These are phyloP conservation scores for Cercocebus atys DNA, from an alignment of 2,113 vertebrate genomes.

Conservation along the genomic window DNA sequence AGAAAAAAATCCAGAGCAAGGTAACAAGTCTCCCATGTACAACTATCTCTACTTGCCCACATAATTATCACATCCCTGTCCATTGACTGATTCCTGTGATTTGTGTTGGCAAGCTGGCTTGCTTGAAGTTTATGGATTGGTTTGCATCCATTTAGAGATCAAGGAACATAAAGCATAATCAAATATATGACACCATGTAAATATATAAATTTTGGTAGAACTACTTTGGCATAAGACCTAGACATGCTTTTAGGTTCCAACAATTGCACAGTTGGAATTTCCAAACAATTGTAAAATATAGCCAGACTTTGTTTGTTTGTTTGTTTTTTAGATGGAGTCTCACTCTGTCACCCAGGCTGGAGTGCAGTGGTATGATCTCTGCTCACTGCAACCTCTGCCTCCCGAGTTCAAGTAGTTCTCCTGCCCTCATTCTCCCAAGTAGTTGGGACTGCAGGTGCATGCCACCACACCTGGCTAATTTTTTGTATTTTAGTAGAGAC, in stretches of 20 bases:
- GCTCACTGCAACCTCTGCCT: too few relatives aligned
- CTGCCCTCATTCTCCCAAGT: too few relatives aligned
- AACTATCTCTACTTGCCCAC: neutral
- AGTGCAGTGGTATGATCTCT: too few relatives aligned
- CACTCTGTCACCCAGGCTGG: too few relatives aligned
- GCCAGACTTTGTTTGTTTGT: too few relatives aligned
- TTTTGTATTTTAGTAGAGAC: too few relatives aligned
- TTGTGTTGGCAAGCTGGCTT: neutral
- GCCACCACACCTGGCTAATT: too few relatives aligned
- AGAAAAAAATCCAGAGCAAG: neutral
- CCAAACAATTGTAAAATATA: neutral
- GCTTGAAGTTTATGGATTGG: neutral
- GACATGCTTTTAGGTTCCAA: neutral
- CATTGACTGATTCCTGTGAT: neutral
- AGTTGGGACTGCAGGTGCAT: too few relatives aligned
- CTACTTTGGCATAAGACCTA: neutral
- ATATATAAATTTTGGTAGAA: neutral
- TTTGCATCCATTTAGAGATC: neutral
- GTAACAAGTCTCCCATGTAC: neutral
- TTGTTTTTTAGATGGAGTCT: too few relatives aligned
- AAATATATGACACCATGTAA: neutral
- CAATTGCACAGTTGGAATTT: neutral
- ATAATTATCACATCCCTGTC: neutral
- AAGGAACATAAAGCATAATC: neutral
- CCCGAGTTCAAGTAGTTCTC: too few relatives aligned